Evolutionary conservation across 2,888 invertebrate species (phyloP).

Genomic region (Meiosimyza decipiens): DNA sequence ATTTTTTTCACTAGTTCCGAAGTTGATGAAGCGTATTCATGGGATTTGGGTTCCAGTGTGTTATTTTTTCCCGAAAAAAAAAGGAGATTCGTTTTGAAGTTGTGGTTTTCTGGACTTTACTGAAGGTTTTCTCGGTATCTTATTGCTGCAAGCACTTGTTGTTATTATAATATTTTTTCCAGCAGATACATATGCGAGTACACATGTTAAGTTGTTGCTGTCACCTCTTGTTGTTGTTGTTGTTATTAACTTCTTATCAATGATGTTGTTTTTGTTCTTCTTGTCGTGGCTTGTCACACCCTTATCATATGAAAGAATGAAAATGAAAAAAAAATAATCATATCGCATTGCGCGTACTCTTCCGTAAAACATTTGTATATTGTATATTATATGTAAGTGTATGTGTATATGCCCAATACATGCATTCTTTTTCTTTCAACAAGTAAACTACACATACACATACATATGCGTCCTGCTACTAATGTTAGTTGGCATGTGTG

Average conservation of each 20-base stretch:
- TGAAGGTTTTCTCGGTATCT: neutral
- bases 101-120: neutral
- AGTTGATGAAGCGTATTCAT: too few species aligned
- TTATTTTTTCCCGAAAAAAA: too few species aligned
- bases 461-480: too few species aligned
- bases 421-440: neutral
- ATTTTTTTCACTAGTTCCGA: neutral
- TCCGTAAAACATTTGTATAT: neutral
- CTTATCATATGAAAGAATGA: constrained; percentile 8
- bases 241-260: neutral
- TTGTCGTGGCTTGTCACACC: constrained; percentile 10
- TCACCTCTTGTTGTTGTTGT: neutral
- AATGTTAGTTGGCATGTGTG: too few species aligned
- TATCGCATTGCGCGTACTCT: neutral
- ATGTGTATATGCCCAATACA: neutral
- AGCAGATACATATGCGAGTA: neutral
- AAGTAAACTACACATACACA: too few species aligned
- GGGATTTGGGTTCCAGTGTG: too few species aligned
- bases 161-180: neutral
- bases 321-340: neutral
- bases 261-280: constrained; percentile 5
- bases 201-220: neutral
- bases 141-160: neutral
- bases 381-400: constrained; percentile 22
- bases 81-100: too few species aligned